phyloP scores from a whole-genome alignment of 2,888 invertebrate genomes.

The Drosophila ezoana region DNA sequence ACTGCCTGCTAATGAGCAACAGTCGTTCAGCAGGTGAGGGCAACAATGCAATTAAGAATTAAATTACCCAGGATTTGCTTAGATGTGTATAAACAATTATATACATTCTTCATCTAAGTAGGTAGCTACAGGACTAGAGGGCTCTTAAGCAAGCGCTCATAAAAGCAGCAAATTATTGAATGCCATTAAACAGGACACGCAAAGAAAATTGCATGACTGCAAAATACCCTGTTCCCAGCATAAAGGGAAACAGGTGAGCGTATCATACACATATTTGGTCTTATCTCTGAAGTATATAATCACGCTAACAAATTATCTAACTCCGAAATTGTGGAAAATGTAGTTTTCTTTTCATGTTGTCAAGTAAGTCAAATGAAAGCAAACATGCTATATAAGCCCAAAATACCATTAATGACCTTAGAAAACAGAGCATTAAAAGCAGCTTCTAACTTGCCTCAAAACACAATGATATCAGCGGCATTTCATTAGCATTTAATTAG shows the following conservation, averaged over 20 bases:
- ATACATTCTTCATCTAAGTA: background rate
- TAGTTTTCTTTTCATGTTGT: too few relatives aligned
- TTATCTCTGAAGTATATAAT: too few relatives aligned
- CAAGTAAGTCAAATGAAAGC: too few relatives aligned
- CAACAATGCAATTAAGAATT: conserved; percentile 58
- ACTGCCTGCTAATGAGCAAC: conserved; percentile 37
- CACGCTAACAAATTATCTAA: too few relatives aligned
- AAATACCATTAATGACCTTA: background rate
- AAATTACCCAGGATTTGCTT: conserved; percentile 46
- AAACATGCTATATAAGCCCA: background rate
- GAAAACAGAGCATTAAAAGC: conserved; percentile 4
- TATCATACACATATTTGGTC: too few relatives aligned
- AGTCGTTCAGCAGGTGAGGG: conserved; percentile 13
- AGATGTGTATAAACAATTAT: conserved; percentile 3
- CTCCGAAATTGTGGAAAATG: too few relatives aligned
- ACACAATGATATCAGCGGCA: conserved; percentile 9
- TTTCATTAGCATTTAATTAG: conserved; percentile 38
- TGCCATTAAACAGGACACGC: conserved; percentile 18
- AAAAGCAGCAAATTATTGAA: conserved; percentile 41
- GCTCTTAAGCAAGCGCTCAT: conserved; percentile 26
- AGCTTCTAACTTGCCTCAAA: conserved; percentile 3
- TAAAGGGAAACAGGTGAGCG: too few relatives aligned
- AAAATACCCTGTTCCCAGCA: background rate
- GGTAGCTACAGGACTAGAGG: background rate
- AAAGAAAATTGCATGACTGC: background rate